Evolutionary conservation across 2,888 invertebrate genomes (phyloP).

Genomic region (Cheilosia pagana): DNA sequence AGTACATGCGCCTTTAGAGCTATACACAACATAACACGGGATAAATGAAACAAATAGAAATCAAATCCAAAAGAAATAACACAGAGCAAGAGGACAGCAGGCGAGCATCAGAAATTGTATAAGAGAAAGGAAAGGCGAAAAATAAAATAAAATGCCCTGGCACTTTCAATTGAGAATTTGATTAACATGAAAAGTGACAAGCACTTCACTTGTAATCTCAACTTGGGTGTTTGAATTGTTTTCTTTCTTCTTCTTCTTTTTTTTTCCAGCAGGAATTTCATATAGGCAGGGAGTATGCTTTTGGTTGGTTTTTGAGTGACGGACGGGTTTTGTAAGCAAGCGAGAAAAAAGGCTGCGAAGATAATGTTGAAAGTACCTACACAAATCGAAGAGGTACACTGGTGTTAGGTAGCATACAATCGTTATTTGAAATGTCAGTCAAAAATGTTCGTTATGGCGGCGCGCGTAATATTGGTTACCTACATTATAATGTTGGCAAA

Average conservation of each 20-base stretch:
- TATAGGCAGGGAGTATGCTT: background rate
- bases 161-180: constrained; percentile 65
- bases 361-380: background rate
- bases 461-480: too few species aligned
- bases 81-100: background rate
- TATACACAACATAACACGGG: background rate
- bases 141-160: constrained; percentile 35
- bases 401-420: background rate
- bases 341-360: background rate
- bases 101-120: background rate
- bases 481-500: too few species aligned
- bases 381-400: constrained; percentile 8
- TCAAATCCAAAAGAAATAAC: constrained; percentile 26
- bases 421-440: constrained; percentile 17
- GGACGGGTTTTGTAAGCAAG: constrained; percentile 45
- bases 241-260: constrained; percentile 2
- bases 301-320: constrained; percentile 37
- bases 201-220: constrained; percentile 65
- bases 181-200: constrained; percentile 68
- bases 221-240: constrained; percentile 41
- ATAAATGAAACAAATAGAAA: constrained; percentile 39
- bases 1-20: background rate
- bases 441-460: background rate
- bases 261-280: background rate
- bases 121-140: background rate